Evolutionary conservation across 1,140 invertebrate genomes (phyloP).

Genomic region (Anastrepha obliqua): DNA sequence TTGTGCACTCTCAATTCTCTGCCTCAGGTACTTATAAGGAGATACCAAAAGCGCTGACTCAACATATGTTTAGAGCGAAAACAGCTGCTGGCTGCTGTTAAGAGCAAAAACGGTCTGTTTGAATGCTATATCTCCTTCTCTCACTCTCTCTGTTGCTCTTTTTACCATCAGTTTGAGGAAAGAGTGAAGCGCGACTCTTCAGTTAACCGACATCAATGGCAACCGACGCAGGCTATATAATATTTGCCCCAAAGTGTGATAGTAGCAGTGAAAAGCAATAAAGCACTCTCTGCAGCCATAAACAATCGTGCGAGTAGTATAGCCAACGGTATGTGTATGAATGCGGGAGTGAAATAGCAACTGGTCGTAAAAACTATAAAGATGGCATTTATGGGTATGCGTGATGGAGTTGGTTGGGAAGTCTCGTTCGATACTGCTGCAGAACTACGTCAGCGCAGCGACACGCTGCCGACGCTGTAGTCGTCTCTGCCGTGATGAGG

Average conservation of each 20-base stretch:
- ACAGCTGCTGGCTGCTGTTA: background rate
- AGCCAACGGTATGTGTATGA: background rate
- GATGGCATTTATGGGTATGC: conserved; percentile 58
- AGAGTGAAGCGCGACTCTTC: background rate
- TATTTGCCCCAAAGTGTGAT: background rate
- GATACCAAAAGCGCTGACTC: background rate
- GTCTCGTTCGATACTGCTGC: background rate
- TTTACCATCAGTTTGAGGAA: background rate
- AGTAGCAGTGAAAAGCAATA: conserved; percentile 63
- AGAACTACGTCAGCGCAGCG: conserved; percentile 43
- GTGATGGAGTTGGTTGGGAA: conserved; percentile 52
- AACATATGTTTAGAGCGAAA: background rate
- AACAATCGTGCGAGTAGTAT: conserved; percentile 66
- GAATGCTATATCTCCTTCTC: background rate
- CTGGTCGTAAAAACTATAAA: conserved; percentile 53
- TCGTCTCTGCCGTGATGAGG: conserved; percentile 9
- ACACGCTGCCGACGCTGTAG: conserved; percentile 48
- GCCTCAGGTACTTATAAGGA: background rate
- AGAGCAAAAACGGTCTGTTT: background rate
- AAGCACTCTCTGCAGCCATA: conserved; percentile 72
- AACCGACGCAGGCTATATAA: background rate
- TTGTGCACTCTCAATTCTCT: conserved; percentile 55
- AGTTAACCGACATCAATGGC: too few relatives aligned
- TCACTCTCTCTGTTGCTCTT: background rate
- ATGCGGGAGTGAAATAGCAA: conserved; percentile 56